Percentiles rank a stretch among this genome's conserved stretches.
These are phyloP conservation scores for Incurvaria masculella DNA, from an alignment of 2,888 invertebrate genomes.

Conservation along the genomic window DNA sequence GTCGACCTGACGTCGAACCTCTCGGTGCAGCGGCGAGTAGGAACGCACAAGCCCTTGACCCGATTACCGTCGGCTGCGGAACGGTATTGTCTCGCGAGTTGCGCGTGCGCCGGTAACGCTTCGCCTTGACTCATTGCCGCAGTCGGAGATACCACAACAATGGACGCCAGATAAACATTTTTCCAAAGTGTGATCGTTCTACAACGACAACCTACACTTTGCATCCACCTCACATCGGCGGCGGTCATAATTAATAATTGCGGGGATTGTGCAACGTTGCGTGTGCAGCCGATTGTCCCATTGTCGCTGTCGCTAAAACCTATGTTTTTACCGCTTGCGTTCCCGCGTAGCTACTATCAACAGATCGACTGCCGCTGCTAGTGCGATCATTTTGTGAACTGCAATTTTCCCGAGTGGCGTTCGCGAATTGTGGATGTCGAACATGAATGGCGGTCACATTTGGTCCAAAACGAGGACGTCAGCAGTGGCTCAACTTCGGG, in stretches of 20 bases:
- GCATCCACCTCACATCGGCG: neutral
- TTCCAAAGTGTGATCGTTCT: slow-evolving; percentile 40
- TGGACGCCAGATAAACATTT: slow-evolving; percentile 53
- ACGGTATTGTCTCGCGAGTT: slow-evolving; percentile 52
- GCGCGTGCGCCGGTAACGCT: slow-evolving; percentile 31
- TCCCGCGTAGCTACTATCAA: neutral
- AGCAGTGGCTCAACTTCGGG: no score
- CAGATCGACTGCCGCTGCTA: neutral
- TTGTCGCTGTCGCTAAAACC: neutral
- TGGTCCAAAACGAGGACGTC: no score
- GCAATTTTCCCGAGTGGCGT: neutral
- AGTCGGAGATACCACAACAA: slow-evolving; percentile 53
- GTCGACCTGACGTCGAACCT: slow-evolving; percentile 13
- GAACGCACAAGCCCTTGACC: slow-evolving; percentile 46
- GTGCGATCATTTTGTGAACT: neutral
- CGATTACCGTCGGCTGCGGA: slow-evolving; percentile 32
- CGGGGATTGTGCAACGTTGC: neutral
- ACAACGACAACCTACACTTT: slow-evolving; percentile 32
- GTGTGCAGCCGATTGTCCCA: neutral
- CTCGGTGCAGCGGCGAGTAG: slow-evolving; percentile 15
- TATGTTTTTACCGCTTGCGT: neutral
- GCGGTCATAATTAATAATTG: neutral
- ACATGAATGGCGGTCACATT: no score
- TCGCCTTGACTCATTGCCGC: slow-evolving; percentile 56
- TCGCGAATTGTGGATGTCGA: neutral